Percentiles rank a stretch among this genome's conserved stretches.
These are phyloP conservation scores for Centroberyx gerrardi DNA, from an alignment of 2,797 vertebrate species.

Conservation along the genomic window DNA sequence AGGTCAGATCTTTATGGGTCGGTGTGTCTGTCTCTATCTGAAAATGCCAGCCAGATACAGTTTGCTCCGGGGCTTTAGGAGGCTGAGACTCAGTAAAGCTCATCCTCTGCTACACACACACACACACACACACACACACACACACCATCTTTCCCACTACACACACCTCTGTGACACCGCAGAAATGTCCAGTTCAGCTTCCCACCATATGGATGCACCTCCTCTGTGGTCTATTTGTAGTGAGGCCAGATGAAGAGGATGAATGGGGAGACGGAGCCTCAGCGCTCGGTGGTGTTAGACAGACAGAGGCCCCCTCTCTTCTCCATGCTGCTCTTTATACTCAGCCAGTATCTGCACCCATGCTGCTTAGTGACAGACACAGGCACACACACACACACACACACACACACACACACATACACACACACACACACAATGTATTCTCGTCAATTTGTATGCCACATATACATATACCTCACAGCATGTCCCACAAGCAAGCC, in stretches of 20 bases:
- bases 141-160: background rate
- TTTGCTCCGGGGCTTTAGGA: conserved; percentile 41
- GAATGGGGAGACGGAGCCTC: conserved; percentile 41
- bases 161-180: conserved; percentile 15
- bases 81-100: conserved; percentile 23
- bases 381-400: conserved; percentile 4
- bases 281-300: conserved; percentile 46
- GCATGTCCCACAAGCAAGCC: conserved; percentile 32
- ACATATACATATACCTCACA: conserved; percentile 18
- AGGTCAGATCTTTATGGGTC: conserved; percentile 28
- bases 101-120: background rate
- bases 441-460: conserved; percentile 22
- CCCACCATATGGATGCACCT: background rate
- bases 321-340: conserved; percentile 58
- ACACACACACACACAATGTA: conserved; percentile 29
- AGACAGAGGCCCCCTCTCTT: conserved; percentile 46
- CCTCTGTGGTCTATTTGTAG: conserved; percentile 49
- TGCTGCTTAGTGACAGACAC: conserved; percentile 54
- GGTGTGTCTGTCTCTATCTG: conserved; percentile 16
- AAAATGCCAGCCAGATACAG: conserved; percentile 25
- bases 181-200: conserved; percentile 41
- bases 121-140: background rate
- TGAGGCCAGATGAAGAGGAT: conserved; percentile 49
- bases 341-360: conserved; percentile 46
- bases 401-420: conserved; percentile 18